Conservation (phyloP, 2,797 vertebrate genomes). For the Spinus olivaceus region DNA sequence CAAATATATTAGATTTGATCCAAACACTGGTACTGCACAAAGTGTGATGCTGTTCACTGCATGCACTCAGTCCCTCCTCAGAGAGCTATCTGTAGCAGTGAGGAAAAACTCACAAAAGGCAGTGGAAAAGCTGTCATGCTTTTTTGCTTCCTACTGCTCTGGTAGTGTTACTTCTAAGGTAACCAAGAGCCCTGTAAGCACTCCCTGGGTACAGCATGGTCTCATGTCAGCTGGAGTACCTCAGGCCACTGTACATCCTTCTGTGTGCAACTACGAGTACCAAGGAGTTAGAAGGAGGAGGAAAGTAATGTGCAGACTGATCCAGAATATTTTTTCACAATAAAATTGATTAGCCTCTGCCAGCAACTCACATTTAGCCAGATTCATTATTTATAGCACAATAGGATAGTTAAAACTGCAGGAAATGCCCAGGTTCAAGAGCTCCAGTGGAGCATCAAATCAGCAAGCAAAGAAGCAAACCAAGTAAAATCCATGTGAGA, state of each 20-base stretch:
- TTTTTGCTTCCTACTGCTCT: background rate
- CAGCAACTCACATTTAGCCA: background rate
- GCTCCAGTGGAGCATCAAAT: background rate
- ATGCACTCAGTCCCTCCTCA: background rate
- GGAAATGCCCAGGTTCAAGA: background rate
- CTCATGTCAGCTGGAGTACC: background rate
- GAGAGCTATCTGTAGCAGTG: background rate
- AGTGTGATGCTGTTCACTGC: background rate
- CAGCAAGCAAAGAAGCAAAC: background rate
- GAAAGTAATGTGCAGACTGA: background rate
- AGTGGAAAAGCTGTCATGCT: background rate
- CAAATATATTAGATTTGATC: background rate
- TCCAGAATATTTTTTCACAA: background rate
- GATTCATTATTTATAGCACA: slow-evolving; percentile 2
- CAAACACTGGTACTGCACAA: background rate
- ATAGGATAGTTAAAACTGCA: background rate
- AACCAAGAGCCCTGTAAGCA: background rate
- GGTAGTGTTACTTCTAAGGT: background rate
- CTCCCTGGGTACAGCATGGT: background rate
- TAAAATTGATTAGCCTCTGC: background rate
- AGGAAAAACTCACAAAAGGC: background rate
- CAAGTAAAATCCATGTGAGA: background rate
- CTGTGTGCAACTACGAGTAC: background rate
- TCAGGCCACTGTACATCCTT: background rate
- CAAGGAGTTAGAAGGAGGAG: background rate